A percentile compares a stretch with the other conserved stretches of the same genome.
These are phyloP conservation scores for Mastacembelus armatus DNA, from an alignment of 2,797 vertebrate species.

Conservation along the genomic window DNA sequence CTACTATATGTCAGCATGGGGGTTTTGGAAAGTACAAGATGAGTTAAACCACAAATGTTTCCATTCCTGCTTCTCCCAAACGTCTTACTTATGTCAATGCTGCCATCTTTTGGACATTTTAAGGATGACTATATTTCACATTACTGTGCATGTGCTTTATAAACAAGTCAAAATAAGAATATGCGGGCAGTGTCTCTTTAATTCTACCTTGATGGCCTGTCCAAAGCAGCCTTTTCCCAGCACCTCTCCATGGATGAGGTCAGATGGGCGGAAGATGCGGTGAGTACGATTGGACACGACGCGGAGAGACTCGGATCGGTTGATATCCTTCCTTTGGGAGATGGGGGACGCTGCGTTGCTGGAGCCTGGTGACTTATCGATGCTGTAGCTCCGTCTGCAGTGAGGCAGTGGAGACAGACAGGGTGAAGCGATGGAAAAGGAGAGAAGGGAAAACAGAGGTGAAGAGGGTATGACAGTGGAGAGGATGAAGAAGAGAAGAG, in stretches of 20 bases:
- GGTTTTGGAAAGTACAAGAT: neutral
- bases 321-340: constrained; percentile 91
- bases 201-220: constrained; percentile 94
- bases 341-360: constrained; percentile 87
- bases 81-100: constrained; percentile 9
- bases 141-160: neutral
- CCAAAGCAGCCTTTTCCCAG: constrained; percentile 96
- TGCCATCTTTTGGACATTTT: constrained; percentile 61
- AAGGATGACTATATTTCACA: constrained; percentile 1
- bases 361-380: constrained; percentile 92
- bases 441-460: neutral
- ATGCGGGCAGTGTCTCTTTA: neutral
- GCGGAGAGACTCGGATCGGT: constrained; percentile 93
- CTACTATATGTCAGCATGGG: neutral
- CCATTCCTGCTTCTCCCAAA: neutral
- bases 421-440: neutral
- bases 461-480: neutral
- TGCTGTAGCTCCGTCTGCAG: constrained; percentile 92
- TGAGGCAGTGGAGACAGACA: neutral
- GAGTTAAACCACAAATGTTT: neutral
- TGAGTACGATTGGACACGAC: constrained; percentile 88
- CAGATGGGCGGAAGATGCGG: constrained; percentile 96
- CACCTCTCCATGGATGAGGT: constrained; percentile 98
- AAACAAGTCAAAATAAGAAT: neutral
- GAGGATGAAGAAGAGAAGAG: neutral